Conservation (phyloP, 92 coral and sea anemone genomes). For the Porites cylindrica region DNA sequence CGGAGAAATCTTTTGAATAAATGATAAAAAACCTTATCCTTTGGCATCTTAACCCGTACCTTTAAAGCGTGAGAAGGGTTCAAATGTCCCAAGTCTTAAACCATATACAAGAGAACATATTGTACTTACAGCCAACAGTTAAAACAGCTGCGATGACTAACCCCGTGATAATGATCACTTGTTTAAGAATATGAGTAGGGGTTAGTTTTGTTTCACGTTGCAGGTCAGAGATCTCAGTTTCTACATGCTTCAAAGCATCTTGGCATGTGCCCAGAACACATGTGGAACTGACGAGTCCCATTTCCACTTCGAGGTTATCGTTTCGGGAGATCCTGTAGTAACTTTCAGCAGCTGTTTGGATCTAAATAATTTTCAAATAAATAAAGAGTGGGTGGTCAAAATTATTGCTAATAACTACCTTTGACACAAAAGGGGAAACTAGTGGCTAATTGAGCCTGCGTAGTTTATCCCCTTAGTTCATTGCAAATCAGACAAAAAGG, state of each 20-base stretch:
- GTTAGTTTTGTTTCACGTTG: background rate
- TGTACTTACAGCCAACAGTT: conserved; percentile 3
- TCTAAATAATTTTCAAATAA: background rate
- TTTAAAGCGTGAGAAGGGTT: too few species aligned
- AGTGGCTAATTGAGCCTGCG: too few species aligned
- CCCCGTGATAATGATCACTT: background rate
- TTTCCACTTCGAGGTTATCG: background rate
- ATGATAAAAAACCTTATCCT: too few species aligned
- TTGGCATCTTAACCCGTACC: too few species aligned
- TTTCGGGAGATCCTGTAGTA: background rate
- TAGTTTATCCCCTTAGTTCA: too few species aligned
- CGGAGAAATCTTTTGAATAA: too few species aligned
- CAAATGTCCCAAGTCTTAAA: too few species aligned
- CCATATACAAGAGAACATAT: background rate
- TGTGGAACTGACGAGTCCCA: background rate
- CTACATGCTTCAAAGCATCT: background rate
- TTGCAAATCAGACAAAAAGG: too few species aligned
- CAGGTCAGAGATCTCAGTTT: background rate
- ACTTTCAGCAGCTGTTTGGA: background rate
- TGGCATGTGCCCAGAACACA: background rate
- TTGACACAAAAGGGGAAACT: too few species aligned
- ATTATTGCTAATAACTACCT: too few species aligned
- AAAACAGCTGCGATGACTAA: background rate
- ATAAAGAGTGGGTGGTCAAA: background rate
- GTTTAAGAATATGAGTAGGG: background rate